Conservation (phyloP, 2,797 vertebrate species). For the Bryconaethiops microstoma region DNA sequence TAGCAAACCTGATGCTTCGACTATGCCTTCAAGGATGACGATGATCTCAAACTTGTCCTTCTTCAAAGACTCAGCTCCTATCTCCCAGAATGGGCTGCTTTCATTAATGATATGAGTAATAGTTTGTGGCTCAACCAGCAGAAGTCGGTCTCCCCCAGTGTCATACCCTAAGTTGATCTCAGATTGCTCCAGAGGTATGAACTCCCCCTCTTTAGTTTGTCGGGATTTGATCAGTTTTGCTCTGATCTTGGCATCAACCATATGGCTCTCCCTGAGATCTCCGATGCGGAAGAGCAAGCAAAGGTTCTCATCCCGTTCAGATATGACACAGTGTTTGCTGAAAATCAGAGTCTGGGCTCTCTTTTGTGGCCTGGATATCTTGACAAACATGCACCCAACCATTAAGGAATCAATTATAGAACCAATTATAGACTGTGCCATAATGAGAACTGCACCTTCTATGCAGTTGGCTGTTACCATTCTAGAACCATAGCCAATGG, state of each 20-base stretch:
- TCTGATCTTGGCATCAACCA: constrained; percentile 85
- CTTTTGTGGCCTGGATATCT: constrained; percentile 86
- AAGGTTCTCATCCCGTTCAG: constrained; percentile 75
- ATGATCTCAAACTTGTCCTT: constrained; percentile 83
- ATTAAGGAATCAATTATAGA: constrained; percentile 85
- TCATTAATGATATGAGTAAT: constrained; percentile 80
- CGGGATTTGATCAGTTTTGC: constrained; percentile 86
- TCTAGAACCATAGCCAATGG: constrained; percentile 83
- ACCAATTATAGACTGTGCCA: constrained; percentile 82
- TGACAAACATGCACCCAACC: constrained; percentile 89
- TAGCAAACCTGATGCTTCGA: constrained; percentile 81
- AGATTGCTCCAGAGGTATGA: constrained; percentile 85
- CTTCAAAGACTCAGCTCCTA: constrained; percentile 70
- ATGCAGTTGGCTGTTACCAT: constrained; percentile 81
- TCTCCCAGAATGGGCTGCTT: constrained; percentile 83
- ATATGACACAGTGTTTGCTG: constrained; percentile 82
- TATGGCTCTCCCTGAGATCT: constrained; percentile 84
- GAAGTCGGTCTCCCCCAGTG: constrained; percentile 80
- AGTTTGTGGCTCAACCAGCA: constrained; percentile 85
- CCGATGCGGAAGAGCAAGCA: constrained; percentile 85
- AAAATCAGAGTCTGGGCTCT: constrained; percentile 86
- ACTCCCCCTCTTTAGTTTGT: constrained; percentile 83
- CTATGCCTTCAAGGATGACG: constrained; percentile 84
- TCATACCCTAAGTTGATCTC: constrained; percentile 86
- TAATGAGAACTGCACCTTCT: constrained; percentile 78